Conservation (phyloP, 2,888 invertebrate genomes). For the Trisateles emortualis region DNA sequence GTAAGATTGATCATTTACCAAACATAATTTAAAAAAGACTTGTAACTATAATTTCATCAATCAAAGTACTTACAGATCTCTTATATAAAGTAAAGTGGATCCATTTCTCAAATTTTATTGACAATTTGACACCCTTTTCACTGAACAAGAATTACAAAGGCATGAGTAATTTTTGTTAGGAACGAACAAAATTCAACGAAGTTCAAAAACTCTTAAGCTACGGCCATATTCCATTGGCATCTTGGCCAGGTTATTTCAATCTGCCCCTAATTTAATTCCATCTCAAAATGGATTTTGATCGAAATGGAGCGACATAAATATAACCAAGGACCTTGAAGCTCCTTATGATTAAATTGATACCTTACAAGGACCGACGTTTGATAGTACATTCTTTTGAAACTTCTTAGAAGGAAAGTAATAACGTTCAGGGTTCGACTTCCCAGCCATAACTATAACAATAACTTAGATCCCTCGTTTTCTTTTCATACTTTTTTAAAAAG, state of each 20-base stretch:
- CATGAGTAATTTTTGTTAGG: conserved; percentile 34
- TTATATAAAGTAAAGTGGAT: conserved; percentile 2
- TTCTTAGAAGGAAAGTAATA: conserved; percentile 42
- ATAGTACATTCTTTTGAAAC: conserved; percentile 49
- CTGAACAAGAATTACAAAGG: conserved; percentile 34
- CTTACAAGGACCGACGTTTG: conserved; percentile 44
- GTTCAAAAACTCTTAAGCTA: conserved; percentile 42
- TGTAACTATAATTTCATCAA: neutral
- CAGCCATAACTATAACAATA: conserved; percentile 32
- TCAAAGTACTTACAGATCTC: neutral
- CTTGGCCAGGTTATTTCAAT: conserved; percentile 61
- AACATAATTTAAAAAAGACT: neutral
- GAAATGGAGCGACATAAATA: conserved; percentile 54
- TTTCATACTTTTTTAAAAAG: conserved; percentile 34
- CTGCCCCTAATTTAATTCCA: conserved; percentile 58
- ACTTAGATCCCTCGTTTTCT: conserved; percentile 23
- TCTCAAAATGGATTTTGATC: conserved; percentile 50
- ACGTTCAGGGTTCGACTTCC: conserved; percentile 13
- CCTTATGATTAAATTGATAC: conserved; percentile 58
- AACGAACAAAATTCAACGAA: conserved; percentile 32
- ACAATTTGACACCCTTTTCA: conserved; percentile 32
- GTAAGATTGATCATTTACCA: too few species aligned
- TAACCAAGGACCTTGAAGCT: conserved; percentile 44
- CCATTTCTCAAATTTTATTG: conserved; percentile 27
- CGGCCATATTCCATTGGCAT: conserved; percentile 51